A percentile compares a stretch with the other conserved stretches of the same genome.
phyloP scores from a whole-genome alignment of 2,888 invertebrate genomes.

The Gymnosoma rotundatum region DNA sequence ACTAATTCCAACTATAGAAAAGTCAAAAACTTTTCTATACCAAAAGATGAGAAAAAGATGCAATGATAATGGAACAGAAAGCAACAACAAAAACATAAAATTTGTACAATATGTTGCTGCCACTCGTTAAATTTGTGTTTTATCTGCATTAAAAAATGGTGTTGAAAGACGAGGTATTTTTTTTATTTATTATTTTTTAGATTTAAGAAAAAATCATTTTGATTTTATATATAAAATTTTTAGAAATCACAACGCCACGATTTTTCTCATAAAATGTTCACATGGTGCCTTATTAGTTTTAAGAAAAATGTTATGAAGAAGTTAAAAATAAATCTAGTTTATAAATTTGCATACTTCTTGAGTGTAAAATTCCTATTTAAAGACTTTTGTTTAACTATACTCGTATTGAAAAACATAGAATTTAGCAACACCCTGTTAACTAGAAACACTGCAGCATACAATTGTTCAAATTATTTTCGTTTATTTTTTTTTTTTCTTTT shows the following conservation, averaged over 20 bases:
- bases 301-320: no score
- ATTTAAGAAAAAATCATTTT: neutral
- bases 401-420: no score
- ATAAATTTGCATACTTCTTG: no score
- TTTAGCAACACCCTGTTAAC: neutral
- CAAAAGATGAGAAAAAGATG: constrained; percentile 42
- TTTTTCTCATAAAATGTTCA: no score
- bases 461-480: constrained; percentile 9
- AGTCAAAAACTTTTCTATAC: constrained; percentile 69
- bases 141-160: constrained; percentile 44
- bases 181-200: neutral
- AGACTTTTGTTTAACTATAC: no score
- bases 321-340: no score
- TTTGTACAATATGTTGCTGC: constrained; percentile 59
- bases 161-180: neutral
- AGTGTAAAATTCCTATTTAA: no score
- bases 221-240: no score
- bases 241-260: no score
- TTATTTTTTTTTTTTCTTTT: neutral
- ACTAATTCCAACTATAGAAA: constrained; percentile 70
- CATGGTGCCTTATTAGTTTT: no score
- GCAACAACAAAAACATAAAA: constrained; percentile 20
- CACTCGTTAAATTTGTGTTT: constrained; percentile 21
- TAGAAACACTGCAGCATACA: constrained; percentile 13
- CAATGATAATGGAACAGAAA: constrained; percentile 36